Evolutionary conservation across 2,797 vertebrate genomes (phyloP).

Genomic region (Aulostomus chinensis): DNA sequence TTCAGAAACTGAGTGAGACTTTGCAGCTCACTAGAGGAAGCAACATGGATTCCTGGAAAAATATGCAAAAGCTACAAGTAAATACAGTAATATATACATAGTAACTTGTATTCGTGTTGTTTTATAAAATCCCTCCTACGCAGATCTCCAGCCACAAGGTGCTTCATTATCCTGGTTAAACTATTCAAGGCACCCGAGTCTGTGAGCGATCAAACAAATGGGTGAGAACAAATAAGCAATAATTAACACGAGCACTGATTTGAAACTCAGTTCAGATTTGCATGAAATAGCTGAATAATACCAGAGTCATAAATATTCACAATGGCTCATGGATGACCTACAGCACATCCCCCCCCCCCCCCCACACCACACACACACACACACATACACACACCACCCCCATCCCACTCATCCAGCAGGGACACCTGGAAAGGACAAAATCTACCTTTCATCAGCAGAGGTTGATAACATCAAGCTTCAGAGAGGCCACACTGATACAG

Average conservation of each 20-base stretch:
- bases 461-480: constrained; percentile 55
- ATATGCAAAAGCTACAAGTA: too few relatives aligned
- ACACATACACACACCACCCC: too few relatives aligned
- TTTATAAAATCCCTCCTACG: too few relatives aligned
- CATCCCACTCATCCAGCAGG: constrained; percentile 1
- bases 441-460: constrained; percentile 70
- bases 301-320: constrained; percentile 16
- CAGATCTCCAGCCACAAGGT: constrained; percentile 24
- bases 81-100: too few relatives aligned
- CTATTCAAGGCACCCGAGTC: constrained; percentile 16
- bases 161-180: constrained; percentile 30
- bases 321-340: neutral
- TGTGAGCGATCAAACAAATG: constrained; percentile 28
- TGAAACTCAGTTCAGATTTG: constrained; percentile 21
- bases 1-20: too few relatives aligned
- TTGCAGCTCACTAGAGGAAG: too few relatives aligned
- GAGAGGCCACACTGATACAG: constrained; percentile 47
- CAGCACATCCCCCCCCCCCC: too few relatives aligned
- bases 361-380: too few relatives aligned
- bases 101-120: too few relatives aligned
- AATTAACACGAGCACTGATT: constrained; percentile 21
- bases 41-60: too few relatives aligned
- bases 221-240: constrained; percentile 35
- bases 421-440: constrained; percentile 60
- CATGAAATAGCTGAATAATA: constrained; percentile 30